Conservation (phyloP, 2,888 invertebrate species). For the Merodon equestris region DNA sequence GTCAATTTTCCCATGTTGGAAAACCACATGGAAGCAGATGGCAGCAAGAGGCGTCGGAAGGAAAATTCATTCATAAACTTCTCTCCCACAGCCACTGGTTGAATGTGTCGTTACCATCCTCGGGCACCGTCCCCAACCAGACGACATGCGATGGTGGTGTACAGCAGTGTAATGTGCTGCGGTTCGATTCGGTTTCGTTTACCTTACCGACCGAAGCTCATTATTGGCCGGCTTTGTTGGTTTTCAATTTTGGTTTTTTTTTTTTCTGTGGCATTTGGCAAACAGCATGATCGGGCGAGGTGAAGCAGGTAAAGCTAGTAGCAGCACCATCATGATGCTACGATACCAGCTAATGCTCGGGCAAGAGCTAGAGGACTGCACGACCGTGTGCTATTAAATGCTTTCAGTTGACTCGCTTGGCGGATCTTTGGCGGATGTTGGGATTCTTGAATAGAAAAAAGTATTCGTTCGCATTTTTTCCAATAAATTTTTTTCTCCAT, state of each 20-base stretch:
- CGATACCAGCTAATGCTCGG: no score
- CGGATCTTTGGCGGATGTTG: constrained; percentile 61
- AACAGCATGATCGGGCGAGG: background rate
- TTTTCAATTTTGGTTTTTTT: constrained; percentile 6
- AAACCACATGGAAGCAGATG: constrained; percentile 51
- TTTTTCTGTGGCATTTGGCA: constrained; percentile 38
- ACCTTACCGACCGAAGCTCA: constrained; percentile 36
- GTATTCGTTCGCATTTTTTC: constrained; percentile 28
- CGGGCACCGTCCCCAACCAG: no score
- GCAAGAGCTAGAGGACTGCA: constrained; percentile 23
- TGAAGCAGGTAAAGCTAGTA: constrained; percentile 1
- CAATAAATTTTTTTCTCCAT: constrained; percentile 18
- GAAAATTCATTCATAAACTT: constrained; percentile 66
- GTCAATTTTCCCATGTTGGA: constrained; percentile 56
- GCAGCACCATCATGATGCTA: constrained; percentile 21
- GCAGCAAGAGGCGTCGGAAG: constrained; percentile 21
- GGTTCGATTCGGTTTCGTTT: no score
- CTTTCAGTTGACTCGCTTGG: constrained; percentile 55
- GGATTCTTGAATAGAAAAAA: constrained; percentile 39
- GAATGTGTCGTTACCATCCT: constrained; percentile 34
- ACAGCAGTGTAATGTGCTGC: no score
- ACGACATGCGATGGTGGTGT: no score
- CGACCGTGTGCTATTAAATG: constrained; percentile 34
- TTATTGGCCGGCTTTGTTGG: constrained; percentile 16
- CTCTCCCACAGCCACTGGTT: constrained; percentile 51